phyloP scores from a whole-genome alignment of 1,140 invertebrate species.

The Zaprionus capensis region DNA sequence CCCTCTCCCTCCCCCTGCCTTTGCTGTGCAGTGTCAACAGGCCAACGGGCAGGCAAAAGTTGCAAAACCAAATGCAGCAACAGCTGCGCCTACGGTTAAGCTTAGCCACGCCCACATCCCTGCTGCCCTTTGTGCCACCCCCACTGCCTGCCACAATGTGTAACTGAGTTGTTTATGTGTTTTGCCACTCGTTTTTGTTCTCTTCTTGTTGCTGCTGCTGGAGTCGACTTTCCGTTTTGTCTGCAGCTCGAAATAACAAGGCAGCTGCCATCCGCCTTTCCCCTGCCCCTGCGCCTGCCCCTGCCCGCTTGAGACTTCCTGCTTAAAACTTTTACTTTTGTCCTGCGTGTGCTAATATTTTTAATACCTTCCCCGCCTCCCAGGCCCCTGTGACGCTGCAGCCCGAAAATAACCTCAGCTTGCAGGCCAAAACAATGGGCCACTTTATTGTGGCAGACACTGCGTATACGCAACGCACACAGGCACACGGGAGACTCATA shows the following conservation, averaged over 20 bases:
- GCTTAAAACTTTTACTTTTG: conserved; percentile 55
- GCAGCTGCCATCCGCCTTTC: background rate
- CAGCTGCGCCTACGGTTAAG: conserved; percentile 57
- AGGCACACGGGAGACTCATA: background rate
- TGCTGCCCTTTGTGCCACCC: background rate
- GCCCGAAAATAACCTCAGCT: conserved; percentile 9
- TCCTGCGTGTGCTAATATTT: conserved; percentile 69
- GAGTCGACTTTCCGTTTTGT: conserved; percentile 33
- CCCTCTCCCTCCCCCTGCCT: background rate
- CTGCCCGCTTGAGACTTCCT: background rate
- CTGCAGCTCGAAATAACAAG: conserved; percentile 27
- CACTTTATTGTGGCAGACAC: conserved; percentile 58
- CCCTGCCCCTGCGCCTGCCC: background rate
- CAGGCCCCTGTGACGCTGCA: background rate
- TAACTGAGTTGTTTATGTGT: conserved; percentile 80
- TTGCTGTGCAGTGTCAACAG: conserved; percentile 27
- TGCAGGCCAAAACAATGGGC: conserved; percentile 56
- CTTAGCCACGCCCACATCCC: background rate
- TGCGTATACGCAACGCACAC: conserved; percentile 44
- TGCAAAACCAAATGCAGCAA: conserved; percentile 46
- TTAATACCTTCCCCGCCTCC: conserved; percentile 30
- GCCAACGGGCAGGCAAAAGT: conserved; percentile 35
- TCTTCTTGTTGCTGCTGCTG: conserved; percentile 36
- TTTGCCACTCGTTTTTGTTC: conserved; percentile 39
- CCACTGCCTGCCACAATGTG: conserved; percentile 51